Evolutionary conservation across 2,113 vertebrate genomes (phyloP).

Genomic region (Ascaphus truei): DNA sequence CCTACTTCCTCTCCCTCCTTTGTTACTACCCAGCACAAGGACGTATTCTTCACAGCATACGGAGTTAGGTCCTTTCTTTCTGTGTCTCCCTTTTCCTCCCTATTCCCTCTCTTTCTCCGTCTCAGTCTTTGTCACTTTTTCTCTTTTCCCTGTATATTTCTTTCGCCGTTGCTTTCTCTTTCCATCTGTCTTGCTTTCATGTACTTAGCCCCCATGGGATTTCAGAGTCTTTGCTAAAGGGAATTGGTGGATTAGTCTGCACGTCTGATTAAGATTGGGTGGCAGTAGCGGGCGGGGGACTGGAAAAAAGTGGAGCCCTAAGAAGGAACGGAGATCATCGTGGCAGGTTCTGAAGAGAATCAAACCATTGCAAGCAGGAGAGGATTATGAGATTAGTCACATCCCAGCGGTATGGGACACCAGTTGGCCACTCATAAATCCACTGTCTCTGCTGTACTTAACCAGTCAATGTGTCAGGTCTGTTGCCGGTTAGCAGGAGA

Average conservation of each 20-base stretch:
- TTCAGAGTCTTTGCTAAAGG: not conserved
- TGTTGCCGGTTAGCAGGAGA: not conserved
- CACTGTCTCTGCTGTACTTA: constrained; percentile 20
- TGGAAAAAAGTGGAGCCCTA: not conserved
- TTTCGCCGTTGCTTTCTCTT: not conserved
- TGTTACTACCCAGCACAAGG: no score
- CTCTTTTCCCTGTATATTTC: not conserved
- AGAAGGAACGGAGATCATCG: constrained; percentile 25
- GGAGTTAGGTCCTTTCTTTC: no score
- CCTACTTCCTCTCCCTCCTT: no score
- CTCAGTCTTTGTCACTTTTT: not conserved
- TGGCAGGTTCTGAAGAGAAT: constrained; percentile 25
- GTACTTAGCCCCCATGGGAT: constrained; percentile 7
- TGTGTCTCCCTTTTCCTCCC: not conserved
- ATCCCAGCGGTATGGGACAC: constrained; percentile 26
- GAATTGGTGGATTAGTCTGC: constrained; percentile 27
- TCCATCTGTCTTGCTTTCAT: not conserved
- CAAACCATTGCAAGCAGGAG: constrained; percentile 24
- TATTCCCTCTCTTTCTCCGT: not conserved
- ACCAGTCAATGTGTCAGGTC: constrained; percentile 30
- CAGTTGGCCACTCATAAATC: constrained; percentile 36
- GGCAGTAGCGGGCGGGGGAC: not conserved
- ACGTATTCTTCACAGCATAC: no score
- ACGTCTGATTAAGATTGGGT: constrained; percentile 4
- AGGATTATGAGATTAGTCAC: constrained; percentile 32